Base-by-base conservation (phyloP, 2,888 invertebrate genomes). In the Cheilosia soror region DNA sequence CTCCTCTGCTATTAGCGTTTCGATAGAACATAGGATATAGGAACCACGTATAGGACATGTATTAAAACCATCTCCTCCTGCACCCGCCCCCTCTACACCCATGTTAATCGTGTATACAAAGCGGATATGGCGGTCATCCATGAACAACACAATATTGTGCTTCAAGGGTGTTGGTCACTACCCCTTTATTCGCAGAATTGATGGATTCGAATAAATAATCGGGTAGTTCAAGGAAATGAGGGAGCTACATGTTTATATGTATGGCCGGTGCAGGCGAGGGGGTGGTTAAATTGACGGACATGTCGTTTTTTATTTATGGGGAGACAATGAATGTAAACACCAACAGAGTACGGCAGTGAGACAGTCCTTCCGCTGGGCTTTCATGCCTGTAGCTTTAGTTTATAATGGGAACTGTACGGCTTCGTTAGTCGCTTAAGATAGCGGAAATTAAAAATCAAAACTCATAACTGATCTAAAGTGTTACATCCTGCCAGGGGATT, bases 391-490 rank as follows among this genome's bases (percentile, higher is more conserved):
- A 31, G 71, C 31, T 76, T 85, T 40, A 85, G 85, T 85, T 53
- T 20, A 68, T 44, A 62, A 76, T 66, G 49, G 68, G 62, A 55
- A 49, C 57, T 71, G 40, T 60, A 25, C 40, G 49, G 11, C 57
- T 80, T 69, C 84, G 49, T 57, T 65, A 81, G 76, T 63, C 68
- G 40, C 42, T 47, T 47, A 55, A 20, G 25, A 65, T 31, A 85
- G 47, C 85, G 85, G 85, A 85, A 85, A 85, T 85, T 85, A 77
- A 85, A 85, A 85, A 85, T 85, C 85, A 85, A n/a, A 83, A 68
- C 68, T 75, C 69, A 33, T 25, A 69, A 68, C 73, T 29, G 63
- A 51, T 62, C 53, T 44, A 79, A 73, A 75, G 75, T 58, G 84
- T 66, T 66, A 66, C 47, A 71, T 76, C 76, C 76, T 76, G 27